Percentiles rank a stretch among this genome's conserved stretches.
These are phyloP conservation scores for Macrophya annulata DNA, from an alignment of 2,888 invertebrate species.

Conservation along the genomic window DNA sequence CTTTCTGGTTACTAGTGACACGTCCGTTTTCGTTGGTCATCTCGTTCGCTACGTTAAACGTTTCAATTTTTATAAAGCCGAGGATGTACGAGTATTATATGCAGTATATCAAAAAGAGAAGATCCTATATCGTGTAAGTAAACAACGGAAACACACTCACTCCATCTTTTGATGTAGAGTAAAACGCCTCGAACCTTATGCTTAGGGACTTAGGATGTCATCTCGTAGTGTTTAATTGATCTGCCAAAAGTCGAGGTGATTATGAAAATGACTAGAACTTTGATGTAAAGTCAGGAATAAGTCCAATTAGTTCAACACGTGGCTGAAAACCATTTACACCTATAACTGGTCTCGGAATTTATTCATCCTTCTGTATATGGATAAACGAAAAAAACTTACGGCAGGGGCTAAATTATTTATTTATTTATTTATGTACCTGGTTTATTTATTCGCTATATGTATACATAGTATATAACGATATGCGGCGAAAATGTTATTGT, in stretches of 20 bases:
- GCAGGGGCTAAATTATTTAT: not conserved
- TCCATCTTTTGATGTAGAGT: not conserved
- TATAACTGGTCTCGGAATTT: not conserved
- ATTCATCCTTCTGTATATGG: not conserved
- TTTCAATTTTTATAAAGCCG: not conserved
- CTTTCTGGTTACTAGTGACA: not conserved
- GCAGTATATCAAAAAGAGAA: not conserved
- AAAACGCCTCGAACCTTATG: not conserved
- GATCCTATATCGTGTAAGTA: not conserved
- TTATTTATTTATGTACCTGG: not conserved
- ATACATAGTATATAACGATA: not conserved
- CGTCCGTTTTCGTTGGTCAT: not conserved
- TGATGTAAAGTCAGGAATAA: conserved; percentile 3
- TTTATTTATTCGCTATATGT: not conserved
- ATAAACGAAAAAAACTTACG: not conserved
- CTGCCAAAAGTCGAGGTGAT: not conserved
- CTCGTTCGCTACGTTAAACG: not conserved
- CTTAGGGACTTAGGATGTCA: not conserved
- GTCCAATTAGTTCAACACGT: conserved; percentile 7
- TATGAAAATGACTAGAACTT: not conserved
- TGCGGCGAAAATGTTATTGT: conserved; percentile 3
- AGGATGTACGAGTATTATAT: not conserved
- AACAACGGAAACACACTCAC: not conserved
- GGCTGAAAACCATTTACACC: not conserved
- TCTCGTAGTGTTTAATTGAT: not conserved